Evolutionary conservation across 2,113 vertebrate species (phyloP), one percentile per base, ranked within the genome.

Genomic region (Mobula birostris): DNA sequence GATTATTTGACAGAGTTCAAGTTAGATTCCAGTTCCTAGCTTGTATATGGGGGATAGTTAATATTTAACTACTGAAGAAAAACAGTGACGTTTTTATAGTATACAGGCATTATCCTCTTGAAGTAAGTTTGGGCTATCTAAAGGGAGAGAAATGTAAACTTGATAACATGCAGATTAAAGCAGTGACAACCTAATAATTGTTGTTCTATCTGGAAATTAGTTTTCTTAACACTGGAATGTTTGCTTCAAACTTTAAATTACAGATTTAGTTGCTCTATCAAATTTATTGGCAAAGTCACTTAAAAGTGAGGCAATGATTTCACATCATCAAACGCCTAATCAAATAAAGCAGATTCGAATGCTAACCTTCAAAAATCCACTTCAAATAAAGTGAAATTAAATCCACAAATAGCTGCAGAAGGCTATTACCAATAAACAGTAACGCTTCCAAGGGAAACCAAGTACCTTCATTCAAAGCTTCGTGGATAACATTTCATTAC

Each of bases 391-490:
- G n/a, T 90, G 29, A 90, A 90, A 90, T 32, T 66, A 63, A 90
- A 90, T 68, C 85, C 61, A 90, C n/a, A 90, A 90, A 90, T 90
- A 36, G 61, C n/a, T 66, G 27, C 27, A 66, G 29, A 88, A 88
- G 83, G 58, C 27, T 27, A 63, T 88, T 27, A 68, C n/a, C n/a
- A 7, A 68, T 87, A n/a, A 66, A 63, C 12, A 68, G n/a, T 90
- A 68, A 90, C n/a, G 27, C 27, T 88, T 29, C 27, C 15, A n/a
- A 87, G 56, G 32, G 77, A 36, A 78, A 78, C 77, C 77, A 78
- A 79, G 12, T 79, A n/a, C 12, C 32, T 9, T 14, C 77, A 36
- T 79, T 21, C 77, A 36, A 36, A 79, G 77, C 29, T 79, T 36
- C 36, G n/a, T 79, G n/a, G 77, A 12, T 2, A 79, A 79, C 77